These are phyloP conservation scores for Phacellophora camtschatica DNA, from an alignment of 30 jellyfish, hydroid and myxozoan genomes.

Conservation along the genomic window DNA sequence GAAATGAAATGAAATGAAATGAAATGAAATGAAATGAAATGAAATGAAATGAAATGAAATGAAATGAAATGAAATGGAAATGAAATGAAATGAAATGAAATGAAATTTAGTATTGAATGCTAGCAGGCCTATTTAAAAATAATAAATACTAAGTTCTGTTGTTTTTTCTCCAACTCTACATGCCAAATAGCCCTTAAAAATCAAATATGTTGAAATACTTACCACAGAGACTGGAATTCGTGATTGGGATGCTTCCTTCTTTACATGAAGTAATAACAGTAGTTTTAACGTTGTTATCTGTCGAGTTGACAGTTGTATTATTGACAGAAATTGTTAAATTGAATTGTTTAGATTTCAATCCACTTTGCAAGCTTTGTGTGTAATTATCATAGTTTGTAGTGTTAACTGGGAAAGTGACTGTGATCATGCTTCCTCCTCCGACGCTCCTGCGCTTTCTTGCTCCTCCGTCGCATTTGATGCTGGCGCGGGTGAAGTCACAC, in stretches of 20 bases:
- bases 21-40: no score
- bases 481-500: slow-evolving; percentile 65
- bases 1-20: no score
- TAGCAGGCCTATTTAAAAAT: no score
- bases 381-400: slow-evolving; percentile 17
- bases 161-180: no score
- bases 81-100: no score
- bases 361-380: slow-evolving; percentile 38
- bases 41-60: no score
- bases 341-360: slow-evolving; percentile 38
- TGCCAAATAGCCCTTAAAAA: no score
- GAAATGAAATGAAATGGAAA: no score
- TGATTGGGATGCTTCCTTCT: slow-evolving; percentile 10
- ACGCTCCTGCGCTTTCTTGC: slow-evolving; percentile 72
- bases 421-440: slow-evolving; percentile 33
- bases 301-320: slow-evolving; percentile 20
- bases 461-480: slow-evolving; percentile 66
- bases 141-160: no score
- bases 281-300: slow-evolving; percentile 19
- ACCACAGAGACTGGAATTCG: slow-evolving; percentile 8
- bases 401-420: slow-evolving; percentile 53
- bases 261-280: slow-evolving; percentile 14
- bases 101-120: no score
- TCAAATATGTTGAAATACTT: neutral
- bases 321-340: slow-evolving; percentile 23